A percentile compares a stretch with the other conserved stretches of the same genome.
Conservation (phyloP, 2,797 vertebrate genomes). For the Trichosurus vulpecula region DNA sequence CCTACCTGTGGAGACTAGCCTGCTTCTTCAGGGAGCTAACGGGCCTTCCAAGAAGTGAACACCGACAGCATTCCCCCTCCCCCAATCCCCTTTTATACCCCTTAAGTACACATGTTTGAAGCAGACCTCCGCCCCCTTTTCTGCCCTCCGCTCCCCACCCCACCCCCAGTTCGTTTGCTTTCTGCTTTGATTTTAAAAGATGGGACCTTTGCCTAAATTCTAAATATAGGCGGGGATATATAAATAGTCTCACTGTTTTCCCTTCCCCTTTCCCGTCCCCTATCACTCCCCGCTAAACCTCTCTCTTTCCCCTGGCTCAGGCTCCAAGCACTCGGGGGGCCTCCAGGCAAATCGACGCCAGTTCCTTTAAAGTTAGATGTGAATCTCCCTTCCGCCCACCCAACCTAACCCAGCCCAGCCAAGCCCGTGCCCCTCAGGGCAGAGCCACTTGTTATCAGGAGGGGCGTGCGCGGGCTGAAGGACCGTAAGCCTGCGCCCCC, state of each 20-base stretch:
- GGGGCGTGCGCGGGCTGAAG: neutral
- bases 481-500: neutral
- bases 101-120: neutral
- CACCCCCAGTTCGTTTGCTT: neutral
- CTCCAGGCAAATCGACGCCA: conserved; percentile 59
- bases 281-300: neutral
- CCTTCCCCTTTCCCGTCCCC: neutral
- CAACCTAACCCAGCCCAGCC: conserved; percentile 75
- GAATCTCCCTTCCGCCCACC: conserved; percentile 81
- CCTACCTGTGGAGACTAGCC: neutral
- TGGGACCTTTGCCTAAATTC: neutral
- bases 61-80: neutral
- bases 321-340: conserved; percentile 26
- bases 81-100: neutral
- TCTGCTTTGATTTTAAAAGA: neutral
- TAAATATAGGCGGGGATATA: neutral
- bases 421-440: conserved; percentile 43
- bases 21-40: neutral
- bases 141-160: no score
- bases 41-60: conserved; percentile 22
- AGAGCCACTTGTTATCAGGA: conserved; percentile 68
- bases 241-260: neutral
- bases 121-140: neutral
- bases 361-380: conserved; percentile 80
- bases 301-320: neutral